A percentile compares a stretch with the other conserved stretches of the same genome.
Evolutionary conservation across 2,113 vertebrate species (phyloP).

Genomic region (Seriola aureovittata): DNA sequence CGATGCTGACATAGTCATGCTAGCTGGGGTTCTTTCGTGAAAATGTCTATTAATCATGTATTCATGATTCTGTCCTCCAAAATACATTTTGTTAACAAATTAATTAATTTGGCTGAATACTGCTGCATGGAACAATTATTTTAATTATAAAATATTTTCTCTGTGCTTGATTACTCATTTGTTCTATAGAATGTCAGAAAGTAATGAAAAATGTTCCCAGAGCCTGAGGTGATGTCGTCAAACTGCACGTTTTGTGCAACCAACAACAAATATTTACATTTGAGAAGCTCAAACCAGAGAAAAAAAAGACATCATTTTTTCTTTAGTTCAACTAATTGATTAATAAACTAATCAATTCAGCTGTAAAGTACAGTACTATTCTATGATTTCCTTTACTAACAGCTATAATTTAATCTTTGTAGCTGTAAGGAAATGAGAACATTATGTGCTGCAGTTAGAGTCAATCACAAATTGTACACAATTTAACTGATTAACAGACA

Average conservation of each 20-base stretch:
- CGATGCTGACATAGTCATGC: constrained; percentile 29
- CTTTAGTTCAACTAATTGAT: too few relatives aligned
- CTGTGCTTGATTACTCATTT: neutral
- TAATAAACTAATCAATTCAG: too few relatives aligned
- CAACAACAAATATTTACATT: neutral
- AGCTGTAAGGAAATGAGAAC: neutral
- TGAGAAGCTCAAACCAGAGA: neutral
- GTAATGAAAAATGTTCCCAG: neutral
- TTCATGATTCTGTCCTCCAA: neutral
- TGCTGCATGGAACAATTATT: neutral
- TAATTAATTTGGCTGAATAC: neutral
- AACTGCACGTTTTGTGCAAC: neutral
- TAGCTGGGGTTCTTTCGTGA: neutral
- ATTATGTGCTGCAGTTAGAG: neutral
- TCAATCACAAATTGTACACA: neutral
- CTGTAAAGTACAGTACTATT: too few relatives aligned
- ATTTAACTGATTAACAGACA: neutral
- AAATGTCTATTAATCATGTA: neutral
- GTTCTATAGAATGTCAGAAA: neutral
- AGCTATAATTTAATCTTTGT: neutral
- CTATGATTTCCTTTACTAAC: neutral
- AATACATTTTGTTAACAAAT: neutral
- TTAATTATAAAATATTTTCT: neutral
- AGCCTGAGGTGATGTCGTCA: neutral
- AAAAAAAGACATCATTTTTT: too few relatives aligned